Conservation (phyloP, 2,797 vertebrate species). For the Sebastes cheni region DNA sequence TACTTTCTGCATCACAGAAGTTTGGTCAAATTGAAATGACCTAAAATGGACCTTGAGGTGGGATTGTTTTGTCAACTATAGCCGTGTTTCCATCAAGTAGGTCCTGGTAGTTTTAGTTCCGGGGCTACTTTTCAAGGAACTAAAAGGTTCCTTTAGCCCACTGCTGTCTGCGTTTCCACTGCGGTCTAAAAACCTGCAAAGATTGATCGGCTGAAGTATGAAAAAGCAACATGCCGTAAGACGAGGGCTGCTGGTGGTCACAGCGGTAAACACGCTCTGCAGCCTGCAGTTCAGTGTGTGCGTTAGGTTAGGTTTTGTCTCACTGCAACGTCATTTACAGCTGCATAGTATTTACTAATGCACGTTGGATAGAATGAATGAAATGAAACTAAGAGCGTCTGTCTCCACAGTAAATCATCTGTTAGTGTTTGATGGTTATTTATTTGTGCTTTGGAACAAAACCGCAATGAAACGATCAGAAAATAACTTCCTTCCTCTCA, state of each 20-base stretch:
- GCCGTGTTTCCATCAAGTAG: not conserved
- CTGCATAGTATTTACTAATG: not conserved
- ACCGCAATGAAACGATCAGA: not conserved
- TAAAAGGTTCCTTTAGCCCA: not conserved
- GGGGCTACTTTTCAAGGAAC: not conserved
- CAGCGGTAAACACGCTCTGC: not conserved
- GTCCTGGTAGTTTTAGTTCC: not conserved
- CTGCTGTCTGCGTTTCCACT: fast-evolving
- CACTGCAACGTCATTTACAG: not conserved
- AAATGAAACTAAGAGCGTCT: not conserved
- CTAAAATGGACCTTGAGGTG: not conserved
- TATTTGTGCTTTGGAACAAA: not conserved
- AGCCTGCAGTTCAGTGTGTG: not conserved
- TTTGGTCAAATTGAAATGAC: not conserved
- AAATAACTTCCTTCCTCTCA: not conserved
- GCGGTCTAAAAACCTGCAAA: not conserved
- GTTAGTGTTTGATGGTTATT: not conserved
- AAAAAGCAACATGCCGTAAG: not conserved
- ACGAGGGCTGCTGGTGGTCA: not conserved
- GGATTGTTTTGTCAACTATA: not conserved
- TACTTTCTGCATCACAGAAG: not conserved
- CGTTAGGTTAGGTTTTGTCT: not conserved
- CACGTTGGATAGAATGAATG: not conserved
- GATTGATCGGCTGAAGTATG: not conserved
- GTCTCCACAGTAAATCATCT: not conserved